phyloP scores from a whole-genome alignment of 2,113 vertebrate genomes.

The Euleptes europaea region DNA sequence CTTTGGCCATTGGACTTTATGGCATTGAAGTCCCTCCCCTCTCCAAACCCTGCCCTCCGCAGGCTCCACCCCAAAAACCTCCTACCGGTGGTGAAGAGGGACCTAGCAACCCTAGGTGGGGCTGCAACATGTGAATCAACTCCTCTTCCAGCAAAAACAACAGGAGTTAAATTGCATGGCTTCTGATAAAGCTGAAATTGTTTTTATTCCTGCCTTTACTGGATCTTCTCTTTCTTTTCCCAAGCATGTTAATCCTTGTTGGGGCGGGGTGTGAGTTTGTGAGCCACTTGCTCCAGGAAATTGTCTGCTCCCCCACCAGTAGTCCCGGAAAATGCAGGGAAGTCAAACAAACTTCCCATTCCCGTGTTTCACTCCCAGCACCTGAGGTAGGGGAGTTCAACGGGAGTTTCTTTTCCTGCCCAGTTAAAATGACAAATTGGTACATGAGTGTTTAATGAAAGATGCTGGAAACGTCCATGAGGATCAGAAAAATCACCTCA shows the following conservation, averaged over 20 bases:
- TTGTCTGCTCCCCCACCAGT: not conserved
- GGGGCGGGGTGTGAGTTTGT: not conserved
- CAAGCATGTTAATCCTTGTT: not conserved
- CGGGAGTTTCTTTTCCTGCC: slow-evolving; percentile 75
- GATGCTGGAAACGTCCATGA: slow-evolving; percentile 76
- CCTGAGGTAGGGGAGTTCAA: slow-evolving; percentile 70
- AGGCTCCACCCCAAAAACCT: too few species aligned
- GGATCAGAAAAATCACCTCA: slow-evolving; percentile 79
- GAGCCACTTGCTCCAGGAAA: not conserved
- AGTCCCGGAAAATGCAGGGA: slow-evolving; percentile 38
- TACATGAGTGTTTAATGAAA: slow-evolving; percentile 83
- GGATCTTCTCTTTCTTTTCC: not conserved
- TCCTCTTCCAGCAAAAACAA: not conserved
- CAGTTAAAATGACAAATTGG: slow-evolving; percentile 82
- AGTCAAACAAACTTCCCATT: slow-evolving; percentile 35
- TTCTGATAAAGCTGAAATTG: not conserved
- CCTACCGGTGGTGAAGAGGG: too few species aligned
- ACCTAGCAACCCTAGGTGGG: too few species aligned
- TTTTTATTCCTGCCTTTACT: not conserved
- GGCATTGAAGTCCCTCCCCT: too few species aligned
- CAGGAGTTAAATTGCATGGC: not conserved
- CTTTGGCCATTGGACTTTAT: too few species aligned
- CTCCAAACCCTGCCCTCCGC: too few species aligned
- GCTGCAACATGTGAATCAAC: too few species aligned
- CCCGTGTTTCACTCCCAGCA: slow-evolving; percentile 56